Evolutionary conservation across 2,888 invertebrate species (phyloP), one percentile per base, ranked within the genome.

Genomic region (Merodon equestris): DNA sequence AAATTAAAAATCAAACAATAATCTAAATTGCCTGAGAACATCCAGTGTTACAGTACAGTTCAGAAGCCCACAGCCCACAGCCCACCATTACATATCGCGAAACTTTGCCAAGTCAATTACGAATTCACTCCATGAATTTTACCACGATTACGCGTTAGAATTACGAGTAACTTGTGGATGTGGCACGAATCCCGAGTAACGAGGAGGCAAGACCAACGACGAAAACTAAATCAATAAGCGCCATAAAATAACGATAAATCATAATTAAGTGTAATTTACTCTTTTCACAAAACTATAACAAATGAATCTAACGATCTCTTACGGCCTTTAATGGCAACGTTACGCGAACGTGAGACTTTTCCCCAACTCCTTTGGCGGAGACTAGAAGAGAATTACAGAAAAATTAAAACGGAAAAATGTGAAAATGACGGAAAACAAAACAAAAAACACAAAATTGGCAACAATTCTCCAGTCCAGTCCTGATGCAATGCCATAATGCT

Each of bases 221-320:
- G 17, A 47, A 70, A 77, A 64, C 13, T 14, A 64, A 66, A 72
- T 77, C 72, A 77, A 72, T 72, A 77, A 77, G 67, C 72, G 48
- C 61, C 77, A 72, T 77, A 73, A 77, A 77, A 77, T 77, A 67
- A 63, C 72, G 67, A 72, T 77, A 77, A 67, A 67, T 77, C 77
- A 72, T 77, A 77, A 77, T 77, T 72, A 72, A 67, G 77, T 67
- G 77, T 77, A 72, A 77, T 72, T 77, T 77, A 77, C 61, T 77
- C 72, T 67, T 61, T 57, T 66, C 72, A 72, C 72, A 61, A 77
- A 77, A 79, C 74, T 79, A 79, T 79, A 74, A 74, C 79, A 77
- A 77, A 77, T 72, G 72, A 77, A 72, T 74, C 63, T 74, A 74
- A 79, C 61, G 74, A 79, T 68, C 67, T 77, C 53, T 58, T 64